Evolutionary conservation across 2,888 invertebrate species (phyloP), one percentile per base, ranked within the genome.

Genomic region (Phasia obesa): DNA sequence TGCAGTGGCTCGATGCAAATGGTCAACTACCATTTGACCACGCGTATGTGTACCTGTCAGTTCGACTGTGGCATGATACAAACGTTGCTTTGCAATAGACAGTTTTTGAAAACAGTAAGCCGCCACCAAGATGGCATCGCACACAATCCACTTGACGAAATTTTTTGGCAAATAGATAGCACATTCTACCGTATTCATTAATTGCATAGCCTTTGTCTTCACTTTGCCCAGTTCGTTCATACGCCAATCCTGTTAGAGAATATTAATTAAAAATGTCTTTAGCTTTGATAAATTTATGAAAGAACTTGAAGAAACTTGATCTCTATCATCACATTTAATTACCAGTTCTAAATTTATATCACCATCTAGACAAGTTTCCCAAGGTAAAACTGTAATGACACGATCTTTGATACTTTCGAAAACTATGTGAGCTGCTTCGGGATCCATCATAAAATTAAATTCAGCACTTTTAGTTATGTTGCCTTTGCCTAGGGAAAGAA

Each of bases 401-500:
- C 90, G 90, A 23, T 89, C 88, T 71, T 93, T 91, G 1, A 86
- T 42, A 82, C 92, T 92, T 42, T 92, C 92, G 21, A 96, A 89
- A 23, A 94, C 93, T 70, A 95, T 93, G 85, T 93, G 92, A 0
- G 94, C 95, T 11, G 96, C 94, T 90, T 96, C 96, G 0, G 96
- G 95, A 91, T 96, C 96, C 69, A 91, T 91, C 86, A 92, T 93
- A 89, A 96, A 96, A 91, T 96, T 96, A 88, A 94, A 96, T 89
- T 96, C 96, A 0, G 94, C 95, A 75, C 93, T 90, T 44, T 92
- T 88, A 2, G 93, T 93, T n/a, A 92, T 88, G 87, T 94, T 95
- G 15, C 94, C 94, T 49, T 91, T 86, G 19, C 91, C 93, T 93
- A 11, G 4, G 13, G 1, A 9, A 5, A 17, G 17, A 67, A 42